These are phyloP conservation scores for Zhuqinia jingwanae DNA, from an alignment of 2,888 invertebrate genomes.

Conservation along the genomic window DNA sequence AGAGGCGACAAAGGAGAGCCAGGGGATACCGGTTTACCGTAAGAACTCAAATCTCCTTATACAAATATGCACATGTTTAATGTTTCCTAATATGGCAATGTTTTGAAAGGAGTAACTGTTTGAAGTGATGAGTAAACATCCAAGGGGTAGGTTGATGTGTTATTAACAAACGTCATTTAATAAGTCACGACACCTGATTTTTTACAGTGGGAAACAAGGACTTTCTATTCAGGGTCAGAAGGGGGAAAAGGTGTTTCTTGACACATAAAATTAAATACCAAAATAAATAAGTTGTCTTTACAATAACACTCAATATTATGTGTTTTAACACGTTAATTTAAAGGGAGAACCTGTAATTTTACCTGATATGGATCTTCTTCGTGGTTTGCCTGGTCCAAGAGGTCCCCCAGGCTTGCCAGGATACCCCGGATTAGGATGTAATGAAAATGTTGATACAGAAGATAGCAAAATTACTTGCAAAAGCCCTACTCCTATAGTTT, in stretches of 20 bases:
- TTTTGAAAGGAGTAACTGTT: slow-evolving; percentile 12
- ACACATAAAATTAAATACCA: no score
- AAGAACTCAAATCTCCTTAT: slow-evolving; percentile 41
- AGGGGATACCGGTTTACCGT: slow-evolving; percentile 60
- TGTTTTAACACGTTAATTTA: not conserved
- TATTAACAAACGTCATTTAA: no score
- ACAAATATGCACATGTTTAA: not conserved
- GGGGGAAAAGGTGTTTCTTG: slow-evolving; percentile 66
- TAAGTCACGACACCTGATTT: not conserved
- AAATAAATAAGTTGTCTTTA: no score
- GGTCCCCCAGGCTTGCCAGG: slow-evolving; percentile 62
- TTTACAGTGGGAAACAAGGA: slow-evolving; percentile 42
- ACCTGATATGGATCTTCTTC: slow-evolving; percentile 58
- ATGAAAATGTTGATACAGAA: not conserved
- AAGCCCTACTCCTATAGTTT: slow-evolving; percentile 19
- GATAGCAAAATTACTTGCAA: not conserved
- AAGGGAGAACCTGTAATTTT: slow-evolving; percentile 69
- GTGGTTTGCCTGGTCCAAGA: slow-evolving; percentile 62
- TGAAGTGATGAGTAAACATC: not conserved
- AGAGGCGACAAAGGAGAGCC: slow-evolving; percentile 57
- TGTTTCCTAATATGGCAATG: slow-evolving; percentile 36
- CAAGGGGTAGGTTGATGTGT: not conserved
- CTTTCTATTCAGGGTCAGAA: slow-evolving; percentile 66
- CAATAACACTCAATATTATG: no score
- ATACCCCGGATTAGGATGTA: slow-evolving; percentile 20